A percentile compares a stretch with the other conserved stretches of the same genome.
phyloP scores from a whole-genome alignment of 2,113 vertebrate species.

The Sapayoa aenigma region DNA sequence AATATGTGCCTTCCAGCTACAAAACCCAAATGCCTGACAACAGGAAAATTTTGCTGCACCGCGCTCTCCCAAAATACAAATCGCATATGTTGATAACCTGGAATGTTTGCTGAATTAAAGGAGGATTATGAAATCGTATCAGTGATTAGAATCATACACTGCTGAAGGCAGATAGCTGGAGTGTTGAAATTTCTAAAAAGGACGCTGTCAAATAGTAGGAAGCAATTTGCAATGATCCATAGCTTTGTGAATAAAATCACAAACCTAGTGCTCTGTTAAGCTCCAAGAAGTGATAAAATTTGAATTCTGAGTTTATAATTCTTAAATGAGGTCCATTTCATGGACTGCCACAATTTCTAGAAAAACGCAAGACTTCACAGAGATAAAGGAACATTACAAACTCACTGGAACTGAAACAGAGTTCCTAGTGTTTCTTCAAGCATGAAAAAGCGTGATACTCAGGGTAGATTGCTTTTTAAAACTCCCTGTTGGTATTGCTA shows the following conservation, averaged over 20 bases:
- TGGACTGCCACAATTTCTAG: not conserved
- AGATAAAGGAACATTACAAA: not conserved
- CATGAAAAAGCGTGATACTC: not conserved
- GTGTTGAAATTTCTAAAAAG: constrained; percentile 56
- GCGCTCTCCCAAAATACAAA: constrained; percentile 9
- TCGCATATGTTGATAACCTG: not conserved
- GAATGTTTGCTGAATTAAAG: constrained; percentile 51
- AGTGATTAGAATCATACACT: constrained; percentile 43
- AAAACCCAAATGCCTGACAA: not conserved
- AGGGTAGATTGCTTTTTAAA: not conserved
- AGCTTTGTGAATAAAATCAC: constrained; percentile 30
- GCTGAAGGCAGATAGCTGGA: constrained; percentile 48
- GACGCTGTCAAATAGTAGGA: constrained; percentile 59
- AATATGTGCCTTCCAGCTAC: not conserved
- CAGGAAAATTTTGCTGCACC: not conserved
- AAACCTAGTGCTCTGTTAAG: not conserved
- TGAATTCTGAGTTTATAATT: constrained; percentile 28
- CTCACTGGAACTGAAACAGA: not conserved
- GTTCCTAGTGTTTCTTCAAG: not conserved
- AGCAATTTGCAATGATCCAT: constrained; percentile 54
- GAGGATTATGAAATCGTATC: constrained; percentile 40
- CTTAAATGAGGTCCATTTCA: constrained; percentile 17
- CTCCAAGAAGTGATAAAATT: constrained; percentile 38
- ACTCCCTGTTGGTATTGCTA: not conserved
- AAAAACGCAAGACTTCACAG: not conserved